A percentile compares a stretch with the other conserved stretches of the same genome.
phyloP scores from a whole-genome alignment of 2,888 invertebrate species.

The Cenopis cana region DNA sequence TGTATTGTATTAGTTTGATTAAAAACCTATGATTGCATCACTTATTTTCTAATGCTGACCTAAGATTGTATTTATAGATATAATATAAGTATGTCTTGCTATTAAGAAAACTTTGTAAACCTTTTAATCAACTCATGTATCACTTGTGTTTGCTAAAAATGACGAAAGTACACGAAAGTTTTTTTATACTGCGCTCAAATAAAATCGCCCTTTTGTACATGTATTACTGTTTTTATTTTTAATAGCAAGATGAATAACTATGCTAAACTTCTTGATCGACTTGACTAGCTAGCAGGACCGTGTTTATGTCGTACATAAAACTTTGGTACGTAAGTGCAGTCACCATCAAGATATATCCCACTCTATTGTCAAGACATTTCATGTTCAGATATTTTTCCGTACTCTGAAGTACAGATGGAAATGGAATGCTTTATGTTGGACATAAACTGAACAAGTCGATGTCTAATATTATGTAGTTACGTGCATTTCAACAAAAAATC shows the following conservation, averaged over 20 bases:
- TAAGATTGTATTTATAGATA: conserved; percentile 22
- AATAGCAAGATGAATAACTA: conserved; percentile 13
- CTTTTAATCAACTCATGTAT: background rate
- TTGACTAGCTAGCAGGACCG: background rate
- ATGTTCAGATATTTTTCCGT: too few species aligned
- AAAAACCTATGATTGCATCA: conserved; percentile 20
- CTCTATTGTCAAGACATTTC: too few species aligned
- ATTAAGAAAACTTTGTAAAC: conserved; percentile 29
- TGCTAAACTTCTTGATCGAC: background rate
- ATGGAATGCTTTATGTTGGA: too few species aligned
- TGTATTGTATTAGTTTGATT: conserved; percentile 24
- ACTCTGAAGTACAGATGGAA: too few species aligned
- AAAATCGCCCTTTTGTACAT: conserved; percentile 9
- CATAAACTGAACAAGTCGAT: too few species aligned
- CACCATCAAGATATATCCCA: too few species aligned
- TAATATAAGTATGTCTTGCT: conserved; percentile 30
- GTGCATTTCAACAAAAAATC: too few species aligned
- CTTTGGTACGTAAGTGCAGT: too few species aligned
- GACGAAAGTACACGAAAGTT: background rate
- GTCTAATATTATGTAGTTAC: too few species aligned
- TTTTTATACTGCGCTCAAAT: conserved; percentile 16
- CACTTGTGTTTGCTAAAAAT: background rate
- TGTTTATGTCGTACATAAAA: too few species aligned
- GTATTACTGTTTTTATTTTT: conserved; percentile 1
- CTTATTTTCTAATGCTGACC: conserved; percentile 25